Evolutionary conservation across 2,113 vertebrate genomes (phyloP).

Genomic region (Ceratotherium simum): DNA sequence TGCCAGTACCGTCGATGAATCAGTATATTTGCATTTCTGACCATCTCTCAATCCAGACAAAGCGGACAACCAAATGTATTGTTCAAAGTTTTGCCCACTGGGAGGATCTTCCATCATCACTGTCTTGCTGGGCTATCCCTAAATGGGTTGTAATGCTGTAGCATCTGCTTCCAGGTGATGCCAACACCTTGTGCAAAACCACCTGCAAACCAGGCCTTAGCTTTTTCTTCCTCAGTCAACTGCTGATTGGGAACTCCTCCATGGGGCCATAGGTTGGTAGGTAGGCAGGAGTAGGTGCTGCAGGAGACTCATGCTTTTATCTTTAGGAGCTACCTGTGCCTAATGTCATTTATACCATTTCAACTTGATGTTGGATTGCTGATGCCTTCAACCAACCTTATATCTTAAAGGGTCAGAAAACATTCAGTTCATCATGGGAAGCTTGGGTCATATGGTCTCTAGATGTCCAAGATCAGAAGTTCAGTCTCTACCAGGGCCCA

Average conservation of each 20-base stretch:
- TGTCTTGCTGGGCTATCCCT: neutral
- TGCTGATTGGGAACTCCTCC: neutral
- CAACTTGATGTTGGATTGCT: neutral
- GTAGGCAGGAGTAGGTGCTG: no score
- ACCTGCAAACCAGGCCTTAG: neutral
- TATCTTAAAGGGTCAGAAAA: neutral
- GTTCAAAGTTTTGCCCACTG: neutral
- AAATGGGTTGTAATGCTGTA: neutral
- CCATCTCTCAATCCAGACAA: neutral
- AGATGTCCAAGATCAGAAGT: neutral
- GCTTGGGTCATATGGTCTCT: neutral
- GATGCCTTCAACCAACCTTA: neutral
- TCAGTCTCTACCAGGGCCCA: neutral
- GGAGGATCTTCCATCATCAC: neutral
- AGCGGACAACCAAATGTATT: neutral
- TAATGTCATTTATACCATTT: neutral
- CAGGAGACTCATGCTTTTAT: neutral
- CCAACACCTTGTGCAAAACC: neutral
- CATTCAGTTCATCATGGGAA: neutral
- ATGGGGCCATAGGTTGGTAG: neutral
- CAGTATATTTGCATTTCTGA: neutral
- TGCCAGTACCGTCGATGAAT: neutral
- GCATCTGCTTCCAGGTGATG: neutral
- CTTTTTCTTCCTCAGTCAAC: neutral
- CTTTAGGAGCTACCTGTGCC: neutral